Evolutionary conservation across 1,140 invertebrate genomes (phyloP), one percentile per base, ranked within the genome.

Genomic region (Drosophila tani): DNA sequence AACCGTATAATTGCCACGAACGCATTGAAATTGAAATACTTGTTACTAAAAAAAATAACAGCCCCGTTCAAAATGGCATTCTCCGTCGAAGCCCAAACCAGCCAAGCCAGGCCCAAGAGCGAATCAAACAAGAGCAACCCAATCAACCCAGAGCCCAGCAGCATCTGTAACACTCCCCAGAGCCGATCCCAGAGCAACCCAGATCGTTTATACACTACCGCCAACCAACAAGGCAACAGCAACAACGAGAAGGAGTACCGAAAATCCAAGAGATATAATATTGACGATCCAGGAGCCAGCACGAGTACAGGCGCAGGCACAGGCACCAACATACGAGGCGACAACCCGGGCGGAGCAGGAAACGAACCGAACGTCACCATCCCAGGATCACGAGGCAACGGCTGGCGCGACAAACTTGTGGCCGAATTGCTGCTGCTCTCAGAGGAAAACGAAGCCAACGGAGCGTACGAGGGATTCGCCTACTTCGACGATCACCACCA

Each of bases 61-160:
- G 91, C 91, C 91, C 49, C 84, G 91, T 91, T 92, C 91, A 92
- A 92, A 92, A 92, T 92, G 91, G 91, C 91, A 91, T 91, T 92
- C 87, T 90, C 57, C 60, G 75, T 74, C 82, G 91, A 83, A 83
- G 29, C 66, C 91, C 73, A 86, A 71, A 59, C 82, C 71, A 87
- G 91, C 91, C 91, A 88, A 77, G 71, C 74, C 73, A 66, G 91
- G 91, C 82, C 87, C 79, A 81, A 88, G 58, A 91, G 79, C 84
- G 81, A 79, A 79, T 79, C 82, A 47, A 82, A 67, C 67, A 67
- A 60, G 67, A 79, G 59, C 81, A 79, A 46, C 70, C 63, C 79
- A 78, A 40, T 50, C 77, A 71, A 51, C 67, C 66, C 69, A 50
- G 40, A 76, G 35, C 46, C 75, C 24, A 55, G 66, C 60, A 81